These are phyloP conservation scores for Scleropages formosus DNA, from an alignment of 2,797 vertebrate genomes.

Conservation along the genomic window DNA sequence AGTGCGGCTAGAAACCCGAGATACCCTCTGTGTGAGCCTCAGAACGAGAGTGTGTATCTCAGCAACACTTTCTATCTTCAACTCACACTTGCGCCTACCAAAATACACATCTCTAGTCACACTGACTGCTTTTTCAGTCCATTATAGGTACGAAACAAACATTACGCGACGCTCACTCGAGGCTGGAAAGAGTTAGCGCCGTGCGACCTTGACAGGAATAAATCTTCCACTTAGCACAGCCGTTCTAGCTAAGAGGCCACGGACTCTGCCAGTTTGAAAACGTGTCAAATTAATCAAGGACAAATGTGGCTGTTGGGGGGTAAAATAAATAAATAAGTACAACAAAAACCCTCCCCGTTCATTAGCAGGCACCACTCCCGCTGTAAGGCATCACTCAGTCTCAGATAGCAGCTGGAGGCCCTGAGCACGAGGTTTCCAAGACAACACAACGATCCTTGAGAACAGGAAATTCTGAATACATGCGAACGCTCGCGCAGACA, in stretches of 20 bases:
- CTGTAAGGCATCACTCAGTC: slow-evolving; percentile 46
- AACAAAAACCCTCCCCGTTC: slow-evolving; percentile 39
- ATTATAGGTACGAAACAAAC: neutral
- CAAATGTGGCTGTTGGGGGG: slow-evolving; percentile 33
- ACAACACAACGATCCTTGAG: slow-evolving; percentile 50
- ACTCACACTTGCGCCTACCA: too few relatives aligned
- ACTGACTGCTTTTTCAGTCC: too few relatives aligned
- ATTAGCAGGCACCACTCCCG: slow-evolving; percentile 13
- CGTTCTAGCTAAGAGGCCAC: slow-evolving; percentile 21
- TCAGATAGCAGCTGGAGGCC: slow-evolving; percentile 55
- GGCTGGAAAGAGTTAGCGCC: slow-evolving; percentile 20
- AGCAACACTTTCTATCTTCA: too few relatives aligned
- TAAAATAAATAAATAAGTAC: slow-evolving; percentile 21
- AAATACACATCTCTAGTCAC: too few relatives aligned
- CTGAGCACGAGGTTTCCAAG: slow-evolving; percentile 55
- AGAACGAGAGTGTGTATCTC: too few relatives aligned
- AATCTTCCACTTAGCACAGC: slow-evolving; percentile 1
- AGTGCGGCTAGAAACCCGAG: too few relatives aligned
- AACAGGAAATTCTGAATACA: slow-evolving; percentile 37
- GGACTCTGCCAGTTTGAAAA: slow-evolving; percentile 33
- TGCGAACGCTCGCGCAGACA: slow-evolving; percentile 20
- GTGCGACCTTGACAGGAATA: slow-evolving; percentile 6
- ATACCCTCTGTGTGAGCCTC: too few relatives aligned
- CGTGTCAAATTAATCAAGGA: slow-evolving; percentile 40
- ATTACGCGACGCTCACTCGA: neutral